Base-by-base conservation (phyloP, 2,888 invertebrate species). In the Drosophila aldrichi region DNA sequence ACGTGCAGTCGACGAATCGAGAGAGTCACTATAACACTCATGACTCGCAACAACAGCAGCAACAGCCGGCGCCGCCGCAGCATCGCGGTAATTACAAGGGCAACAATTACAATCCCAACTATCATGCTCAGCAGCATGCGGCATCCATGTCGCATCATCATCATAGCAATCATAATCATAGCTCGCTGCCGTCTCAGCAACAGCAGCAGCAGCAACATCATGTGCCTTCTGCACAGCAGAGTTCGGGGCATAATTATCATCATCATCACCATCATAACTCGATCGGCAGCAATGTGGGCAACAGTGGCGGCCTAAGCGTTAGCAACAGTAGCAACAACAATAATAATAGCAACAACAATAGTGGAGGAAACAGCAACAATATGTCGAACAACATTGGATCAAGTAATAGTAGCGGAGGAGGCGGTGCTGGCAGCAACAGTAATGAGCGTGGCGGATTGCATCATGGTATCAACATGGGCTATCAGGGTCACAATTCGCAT, bases 71-170 rank as follows among this genome's bases (percentile, higher is more conserved):
- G 20, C 63, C 61, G 34, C 79, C 65, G 40, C 78, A 90, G 58
- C 89, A 91, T 82, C 91, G 91, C 46, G 91, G 91, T 34, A 90
- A 90, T 65, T 91, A 91, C 71, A 91, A 91, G 75, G 91, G 91
- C 75, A 91, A 90, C 68, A 91, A 89, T 79, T 91, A 90, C 40
- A 91, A 91, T 82, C 91, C 91, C 14, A 90, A 91, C 54, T 91
- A 91, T 70, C 91, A 91, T 66, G 87, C 91, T 51, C 88, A 90
- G 46, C 87, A 88, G 59, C 90, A 90, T 66, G 83, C 60, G 65
- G 83, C 60, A 60, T 70, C 83, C 60, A 76, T 89, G 83, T 76
- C 86, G 55, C 89, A 87, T 36, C 90, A 89, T 56, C 88, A 90
- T 56, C 77, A 90, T 49, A 77, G 49, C 54, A 70, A 51, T 16